Evolutionary conservation across 2,113 vertebrate species (phyloP).

Genomic region (Poeciliopsis turrubarensis): DNA sequence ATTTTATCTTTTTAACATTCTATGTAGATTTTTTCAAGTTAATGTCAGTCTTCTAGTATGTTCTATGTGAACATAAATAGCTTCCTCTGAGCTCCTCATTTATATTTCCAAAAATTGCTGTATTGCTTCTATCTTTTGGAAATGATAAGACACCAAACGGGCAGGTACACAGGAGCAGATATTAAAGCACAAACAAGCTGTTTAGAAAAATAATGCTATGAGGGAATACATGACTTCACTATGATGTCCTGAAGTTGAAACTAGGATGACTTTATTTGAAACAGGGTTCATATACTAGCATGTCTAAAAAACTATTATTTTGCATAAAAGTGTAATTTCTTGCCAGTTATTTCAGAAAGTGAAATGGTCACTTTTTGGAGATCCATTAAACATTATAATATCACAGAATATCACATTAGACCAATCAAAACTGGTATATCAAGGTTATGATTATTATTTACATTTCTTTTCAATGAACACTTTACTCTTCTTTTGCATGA

Average conservation of each 20-base stretch:
- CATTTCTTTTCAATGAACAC: too few species aligned
- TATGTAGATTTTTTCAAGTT: conserved; percentile 18
- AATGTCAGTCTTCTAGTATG: conserved; percentile 10
- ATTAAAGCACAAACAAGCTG: conserved; percentile 18
- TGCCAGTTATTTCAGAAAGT: too few species aligned
- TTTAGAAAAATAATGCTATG: conserved; percentile 62
- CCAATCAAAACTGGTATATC: too few species aligned
- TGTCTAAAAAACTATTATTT: too few species aligned
- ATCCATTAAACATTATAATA: too few species aligned
- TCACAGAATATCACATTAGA: too few species aligned
- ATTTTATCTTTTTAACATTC: background rate
- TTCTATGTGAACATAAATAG: conserved; percentile 29
- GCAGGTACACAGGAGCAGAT: conserved; percentile 8
- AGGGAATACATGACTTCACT: conserved; percentile 58
- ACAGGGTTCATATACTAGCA: conserved; percentile 45
- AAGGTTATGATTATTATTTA: too few species aligned
- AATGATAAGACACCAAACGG: conserved; percentile 20
- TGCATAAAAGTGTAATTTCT: too few species aligned
- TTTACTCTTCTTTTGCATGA: too few species aligned
- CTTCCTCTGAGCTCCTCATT: conserved; percentile 32
- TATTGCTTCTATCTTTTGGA: conserved; percentile 21
- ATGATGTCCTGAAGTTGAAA: conserved; percentile 59
- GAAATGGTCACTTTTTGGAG: too few species aligned
- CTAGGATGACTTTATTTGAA: conserved; percentile 68
- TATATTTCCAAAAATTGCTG: conserved; percentile 21